Evolutionary conservation across 2,888 invertebrate species (phyloP), one percentile per base, ranked within the genome.

Genomic region (Adineta ricciae): DNA sequence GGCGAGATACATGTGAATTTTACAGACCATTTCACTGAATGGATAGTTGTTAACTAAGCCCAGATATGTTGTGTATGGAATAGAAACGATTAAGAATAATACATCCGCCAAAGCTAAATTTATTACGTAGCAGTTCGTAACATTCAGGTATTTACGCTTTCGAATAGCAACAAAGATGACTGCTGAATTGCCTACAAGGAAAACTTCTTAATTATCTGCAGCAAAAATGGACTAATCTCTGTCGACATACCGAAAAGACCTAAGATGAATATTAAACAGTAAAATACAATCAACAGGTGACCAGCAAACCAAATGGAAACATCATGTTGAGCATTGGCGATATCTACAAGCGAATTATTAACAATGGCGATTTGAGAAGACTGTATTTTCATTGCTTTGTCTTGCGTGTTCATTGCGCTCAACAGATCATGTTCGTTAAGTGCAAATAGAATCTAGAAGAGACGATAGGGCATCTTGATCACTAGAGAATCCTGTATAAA

Each of bases 91-190:
- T 41, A 84, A 83, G 82, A 85, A 85, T n/a, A 85, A 56, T 49
- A 85, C 32, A 84, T 85, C 85, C 14, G 85, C 83, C 14, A 85
- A 50, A 36, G 85, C 85, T 46, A 85, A 84, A 56, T 85, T 85
- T 27, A 84, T 83, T 50, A 85, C 83, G 41, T 85, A 85, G 52
- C 83, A 85, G 56, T 84, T 85, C 16, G 85, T 85, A 41, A 85
- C 82, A 56, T 85, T 83, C 3, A 46, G 52, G 56, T 83, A 36
- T 78, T 85, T 85, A 56, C 78, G 83, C 16, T 84, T 83, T 41
- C n/a, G 54, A 24, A 85, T 56, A 32, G 85, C 85, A 24, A 85
- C 73, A 56, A 49, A 78, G 52, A 85, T 78, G 2, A 85, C 85
- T 16, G 50, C 27, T 24, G 83, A 72, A 73, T 85, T 85, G 9